These are phyloP conservation scores for Muscicapa striata DNA, from an alignment of 2,797 vertebrate genomes.

Conservation along the genomic window DNA sequence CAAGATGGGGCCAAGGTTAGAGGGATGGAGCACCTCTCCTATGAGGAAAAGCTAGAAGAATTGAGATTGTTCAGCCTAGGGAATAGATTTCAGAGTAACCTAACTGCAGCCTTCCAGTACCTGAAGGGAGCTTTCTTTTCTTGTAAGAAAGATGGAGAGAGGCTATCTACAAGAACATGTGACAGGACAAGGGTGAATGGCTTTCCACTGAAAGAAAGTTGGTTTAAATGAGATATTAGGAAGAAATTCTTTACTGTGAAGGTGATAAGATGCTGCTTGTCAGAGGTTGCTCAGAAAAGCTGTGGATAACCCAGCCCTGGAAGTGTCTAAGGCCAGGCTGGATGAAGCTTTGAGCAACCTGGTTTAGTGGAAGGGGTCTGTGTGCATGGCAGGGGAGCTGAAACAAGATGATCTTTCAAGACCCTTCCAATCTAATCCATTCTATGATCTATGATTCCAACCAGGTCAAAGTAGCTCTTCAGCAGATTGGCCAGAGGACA, in stretches of 20 bases:
- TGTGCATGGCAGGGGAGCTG: rapidly evolving
- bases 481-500: background rate
- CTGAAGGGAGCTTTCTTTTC: background rate
- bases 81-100: background rate
- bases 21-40: background rate
- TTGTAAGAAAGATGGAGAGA: background rate
- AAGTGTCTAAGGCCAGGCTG: background rate
- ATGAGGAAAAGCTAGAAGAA: background rate
- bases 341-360: background rate
- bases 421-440: background rate
- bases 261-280: background rate
- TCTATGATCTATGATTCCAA: background rate
- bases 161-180: background rate
- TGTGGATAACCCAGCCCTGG: background rate
- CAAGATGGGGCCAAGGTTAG: background rate
- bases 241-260: background rate
- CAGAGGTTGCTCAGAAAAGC: background rate
- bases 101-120: background rate
- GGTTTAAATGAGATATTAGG: background rate
- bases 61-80: background rate
- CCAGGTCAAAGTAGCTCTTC: background rate
- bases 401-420: background rate
- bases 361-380: background rate
- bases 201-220: background rate
- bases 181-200: background rate